Base-by-base conservation (phyloP, 2,797 vertebrate species). In the Heterohyrax brucei region DNA sequence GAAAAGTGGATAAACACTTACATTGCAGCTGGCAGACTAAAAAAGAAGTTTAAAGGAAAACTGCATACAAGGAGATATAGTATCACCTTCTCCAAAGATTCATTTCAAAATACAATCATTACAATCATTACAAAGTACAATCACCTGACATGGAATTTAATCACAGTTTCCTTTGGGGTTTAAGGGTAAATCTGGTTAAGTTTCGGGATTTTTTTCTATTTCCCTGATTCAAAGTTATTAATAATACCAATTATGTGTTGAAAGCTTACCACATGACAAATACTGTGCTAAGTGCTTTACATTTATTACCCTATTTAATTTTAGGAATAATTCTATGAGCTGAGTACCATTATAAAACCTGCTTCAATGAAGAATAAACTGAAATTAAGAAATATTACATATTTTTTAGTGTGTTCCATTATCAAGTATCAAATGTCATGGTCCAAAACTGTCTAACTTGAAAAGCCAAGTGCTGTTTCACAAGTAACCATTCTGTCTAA, bases 1-100 rank as follows among this genome's bases (percentile, higher is more conserved):
- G 33, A 88, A 87, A 93, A 82, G 56, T 93, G 62, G 93, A 46
- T 72, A 68, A 56, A 19, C 24, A 4, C 66, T 97, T 89, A 44
- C 90, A 89, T 48, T 86, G 66, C 77, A 97, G 79, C 79, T 96
- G 79, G 66, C 13, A 56, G 19, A 76, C 62, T 88, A 70, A 86
- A 5, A 59, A 92, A 2, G 50, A 87, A 33, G 90, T 95, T 86
- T 66, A 80, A 96, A 72, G 30, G 13, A 84, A 82, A 96, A 90
- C 50, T 24, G 85, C 1, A 44, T 4, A 89, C 13, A 80, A 44
- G 5, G n/a, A 88, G 18, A 92, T 64, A 73, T 1, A 89, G 13
- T 77, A 33, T 95, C 53, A 87, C 10, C 10, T 92, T 96, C 72
- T 83, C 16, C 30, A 87, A 70, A 76, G 10, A 64, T 30, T 39